Evolutionary conservation across 2,113 vertebrate species (phyloP), one percentile per base, ranked within the genome.

Genomic region (Eptesicus fuscus): DNA sequence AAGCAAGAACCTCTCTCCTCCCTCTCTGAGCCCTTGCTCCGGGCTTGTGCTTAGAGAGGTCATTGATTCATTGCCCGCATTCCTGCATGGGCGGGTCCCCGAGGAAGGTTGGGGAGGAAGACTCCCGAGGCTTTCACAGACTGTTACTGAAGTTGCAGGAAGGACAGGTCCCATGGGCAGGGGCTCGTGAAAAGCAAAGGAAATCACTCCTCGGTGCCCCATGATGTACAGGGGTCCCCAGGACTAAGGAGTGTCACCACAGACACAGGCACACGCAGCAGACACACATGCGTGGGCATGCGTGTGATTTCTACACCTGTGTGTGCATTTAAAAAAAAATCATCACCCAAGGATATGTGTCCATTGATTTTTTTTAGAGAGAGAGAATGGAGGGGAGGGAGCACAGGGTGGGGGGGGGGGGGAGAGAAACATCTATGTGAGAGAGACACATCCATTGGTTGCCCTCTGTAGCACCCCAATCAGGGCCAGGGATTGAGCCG

Each of bases 251-350:
- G 25, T 2, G 16, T n/a, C 0, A 0, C 23, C 47, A 13, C 12
- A 1, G 1, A 7, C 22, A 3, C 53, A 23, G 7, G 0, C 2
- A 1, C 56, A 16, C 14, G 0, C 0, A 12, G n/a, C 32, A 7
- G 17, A 92, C 25, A n/a, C 0, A 17, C 17, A 28, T 17, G 30
- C 25, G 11, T 0, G 0, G 70, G 9, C 14, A 37, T 49, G 49
- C 9, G 18, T 56, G 44, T 9, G 10, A 37, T 9, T 79, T 17
- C 90, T 6, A 25, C 69, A 5, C 4, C 1, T 3, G 53, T 4
- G 13, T 22, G 32, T 7, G 14, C 28, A 63, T 32, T 63, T 61
- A 9, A 25, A 61, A 32, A 63, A 14, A 63, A 63, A 63, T 14
- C 28, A 61, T 61, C 59, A 61, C 25, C 10, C 59, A 61, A 61